Conservation (phyloP, 2,888 invertebrate genomes). For the Caenorhabditis parvicauda region DNA sequence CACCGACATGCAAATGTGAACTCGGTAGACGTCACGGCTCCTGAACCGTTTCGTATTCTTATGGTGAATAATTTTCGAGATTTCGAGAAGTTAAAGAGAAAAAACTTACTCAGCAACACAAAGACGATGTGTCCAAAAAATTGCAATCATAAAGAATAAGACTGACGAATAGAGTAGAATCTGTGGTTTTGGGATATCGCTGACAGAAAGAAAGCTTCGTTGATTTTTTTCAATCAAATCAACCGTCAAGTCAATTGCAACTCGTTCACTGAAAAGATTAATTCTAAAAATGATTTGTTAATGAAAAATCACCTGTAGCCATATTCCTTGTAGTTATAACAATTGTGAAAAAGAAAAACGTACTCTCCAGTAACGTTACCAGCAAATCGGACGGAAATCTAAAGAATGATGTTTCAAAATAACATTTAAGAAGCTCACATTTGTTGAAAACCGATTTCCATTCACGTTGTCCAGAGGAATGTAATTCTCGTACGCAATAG, state of each 20-base stretch:
- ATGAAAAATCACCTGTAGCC: constrained; percentile 38
- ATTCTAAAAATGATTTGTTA: not conserved
- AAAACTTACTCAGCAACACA: constrained; percentile 68
- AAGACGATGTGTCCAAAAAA: constrained; percentile 86
- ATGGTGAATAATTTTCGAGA: too few relatives aligned
- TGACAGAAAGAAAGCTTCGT: constrained; percentile 66
- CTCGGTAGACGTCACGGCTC: constrained; percentile 74
- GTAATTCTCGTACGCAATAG: constrained; percentile 29
- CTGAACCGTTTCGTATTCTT: constrained; percentile 48
- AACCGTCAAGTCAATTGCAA: constrained; percentile 65
- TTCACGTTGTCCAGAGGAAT: constrained; percentile 24
- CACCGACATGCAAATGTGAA: constrained; percentile 93
- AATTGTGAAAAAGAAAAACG: constrained; percentile 90
- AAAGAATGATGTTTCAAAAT: not conserved
- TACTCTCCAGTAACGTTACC: constrained; percentile 77
- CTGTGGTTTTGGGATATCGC: constrained; percentile 90
- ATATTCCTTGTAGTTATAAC: constrained; percentile 69
- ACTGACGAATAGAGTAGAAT: constrained; percentile 88
- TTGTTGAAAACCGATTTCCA: constrained; percentile 28
- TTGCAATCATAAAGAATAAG: constrained; percentile 82
- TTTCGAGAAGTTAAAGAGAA: too few relatives aligned
- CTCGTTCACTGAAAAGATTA: constrained; percentile 45
- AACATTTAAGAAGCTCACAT: constrained; percentile 8
- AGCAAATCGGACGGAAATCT: constrained; percentile 56
- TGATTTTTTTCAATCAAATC: constrained; percentile 81